Evolutionary conservation across 1,140 invertebrate genomes (phyloP), one percentile per base, ranked within the genome.

Genomic region (Antheraea pernyi): DNA sequence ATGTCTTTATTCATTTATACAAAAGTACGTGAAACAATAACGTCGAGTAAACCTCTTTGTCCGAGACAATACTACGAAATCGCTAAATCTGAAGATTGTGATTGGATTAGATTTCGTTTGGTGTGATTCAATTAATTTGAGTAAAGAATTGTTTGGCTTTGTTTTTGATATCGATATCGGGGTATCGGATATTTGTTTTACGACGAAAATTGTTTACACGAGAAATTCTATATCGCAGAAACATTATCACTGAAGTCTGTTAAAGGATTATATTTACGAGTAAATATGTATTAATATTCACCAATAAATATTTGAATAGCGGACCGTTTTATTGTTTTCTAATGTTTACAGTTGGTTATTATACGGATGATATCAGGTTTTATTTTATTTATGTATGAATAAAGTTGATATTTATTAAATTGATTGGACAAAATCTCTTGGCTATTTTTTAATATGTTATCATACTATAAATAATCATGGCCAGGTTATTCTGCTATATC

Each of bases 111-210:
- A 53, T 53, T 75, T 80, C 74, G 74, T 80, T 78, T 69, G 74
- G 71, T 64, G 75, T 73, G 73, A 79, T 79, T 79, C 72, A 77
- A 85, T 85, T 84, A 82, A 78, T 81, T 77, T 69, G 74, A 81
- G 75, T 77, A 76, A 76, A 61, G 60, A 74, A 74, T 65, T 69
- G 60, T 68, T 73, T 59, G 71, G 59, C 42, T 64, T 61, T 65
- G 65, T 71, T 67, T 73, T 63, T 68, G 67, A 65, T 67, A 74
- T 71, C 65, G 74, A 73, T 74, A 72, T 72, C 53, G 66, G 67
- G 71, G 67, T 73, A 72, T 67, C 53, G 72, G 72, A 74, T 70
- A 70, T 58, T 70, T 59, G 63, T 72, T 75, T 70, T 46, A 73
- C 46, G 5, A 53, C 1, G 30, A 65, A 59, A 72, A 67, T 74